Evolutionary conservation across 2,113 vertebrate species (phyloP), one percentile per base, ranked within the genome.

Genomic region (Microtus richardsoni): DNA sequence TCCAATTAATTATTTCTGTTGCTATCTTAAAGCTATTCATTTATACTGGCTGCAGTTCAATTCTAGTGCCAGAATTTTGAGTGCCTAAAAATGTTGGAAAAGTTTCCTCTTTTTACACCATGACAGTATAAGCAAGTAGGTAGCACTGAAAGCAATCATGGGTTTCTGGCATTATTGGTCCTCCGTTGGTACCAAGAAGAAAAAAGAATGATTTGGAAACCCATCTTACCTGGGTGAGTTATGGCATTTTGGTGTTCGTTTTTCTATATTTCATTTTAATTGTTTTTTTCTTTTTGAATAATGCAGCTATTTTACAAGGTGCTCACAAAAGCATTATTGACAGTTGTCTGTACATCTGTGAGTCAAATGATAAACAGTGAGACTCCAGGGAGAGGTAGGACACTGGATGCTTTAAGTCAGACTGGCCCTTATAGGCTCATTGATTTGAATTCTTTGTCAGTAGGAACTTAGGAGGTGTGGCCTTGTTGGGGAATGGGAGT

Each of bases 41-140:
- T 96, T 97, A 96, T 93, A 66, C 8, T 97, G 87, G 60, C 84
- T 96, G 70, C 97, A 90, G 88, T 75, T 94, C 94, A 96, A 94
- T 19, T 26, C 1, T 68, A 47, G 66, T 96, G 95, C 71, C 58
- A 96, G 73, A 85, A 74, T 73, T 60, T 71, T 12, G 93, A 62
- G 44, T 91, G 41, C 78, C 94, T 95, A 66, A 89, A 96, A 96
- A 74, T 91, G 75, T 39, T 52, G 22, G 74, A 89, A 97, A 83
- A 83, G 0, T 19, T 89, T 71, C 91, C 24, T 79, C 19, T 33
- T 96, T 30, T 62, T 24, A 36, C 24, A 49, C 44, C 44, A 70
- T 88, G 36, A 93, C 33, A 58, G 77, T 75, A 24, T 87, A 95
- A 90, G 47, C 11, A 24, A 88, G 41, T 68, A 86, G 83, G 66